Percentiles rank a stretch among this genome's conserved stretches.
Conservation (phyloP, 2,888 invertebrate species). For the Chrysolina americana region DNA sequence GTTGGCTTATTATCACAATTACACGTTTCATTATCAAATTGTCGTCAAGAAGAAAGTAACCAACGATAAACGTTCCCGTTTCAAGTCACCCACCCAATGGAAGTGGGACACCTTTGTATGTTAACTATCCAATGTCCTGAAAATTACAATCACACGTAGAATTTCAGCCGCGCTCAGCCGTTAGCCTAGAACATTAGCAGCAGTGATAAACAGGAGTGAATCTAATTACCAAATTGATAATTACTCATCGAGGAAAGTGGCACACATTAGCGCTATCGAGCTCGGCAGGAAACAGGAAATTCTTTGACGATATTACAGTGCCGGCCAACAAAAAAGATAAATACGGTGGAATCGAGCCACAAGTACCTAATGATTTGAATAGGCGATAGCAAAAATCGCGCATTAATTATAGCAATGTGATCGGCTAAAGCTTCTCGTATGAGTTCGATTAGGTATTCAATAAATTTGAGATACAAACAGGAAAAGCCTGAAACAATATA, state of each 20-base stretch:
- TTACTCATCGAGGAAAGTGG: conserved; percentile 10
- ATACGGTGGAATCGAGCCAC: background rate
- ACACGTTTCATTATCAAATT: conserved; percentile 1
- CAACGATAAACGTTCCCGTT: background rate
- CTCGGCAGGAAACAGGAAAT: conserved; percentile 15
- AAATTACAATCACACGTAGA: background rate
- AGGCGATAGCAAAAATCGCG: background rate
- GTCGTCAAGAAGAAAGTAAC: background rate
- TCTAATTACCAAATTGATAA: conserved; percentile 32
- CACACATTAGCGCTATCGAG: conserved; percentile 14
- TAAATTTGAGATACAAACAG: no score
- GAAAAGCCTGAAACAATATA: no score
- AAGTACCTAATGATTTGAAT: background rate
- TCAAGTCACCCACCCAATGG: background rate
- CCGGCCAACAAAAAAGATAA: background rate
- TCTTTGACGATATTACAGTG: background rate
- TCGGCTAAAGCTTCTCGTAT: no score
- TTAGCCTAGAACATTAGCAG: conserved; percentile 10
- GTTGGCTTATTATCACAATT: background rate
- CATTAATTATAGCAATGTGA: no score
- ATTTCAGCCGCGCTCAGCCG: background rate
- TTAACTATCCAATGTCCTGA: background rate
- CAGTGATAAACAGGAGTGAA: conserved; percentile 17
- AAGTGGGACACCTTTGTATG: conserved; percentile 18
- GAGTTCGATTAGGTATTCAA: no score